phyloP scores from a whole-genome alignment of 2,797 vertebrate genomes.

The Silurus lanzhouensis region DNA sequence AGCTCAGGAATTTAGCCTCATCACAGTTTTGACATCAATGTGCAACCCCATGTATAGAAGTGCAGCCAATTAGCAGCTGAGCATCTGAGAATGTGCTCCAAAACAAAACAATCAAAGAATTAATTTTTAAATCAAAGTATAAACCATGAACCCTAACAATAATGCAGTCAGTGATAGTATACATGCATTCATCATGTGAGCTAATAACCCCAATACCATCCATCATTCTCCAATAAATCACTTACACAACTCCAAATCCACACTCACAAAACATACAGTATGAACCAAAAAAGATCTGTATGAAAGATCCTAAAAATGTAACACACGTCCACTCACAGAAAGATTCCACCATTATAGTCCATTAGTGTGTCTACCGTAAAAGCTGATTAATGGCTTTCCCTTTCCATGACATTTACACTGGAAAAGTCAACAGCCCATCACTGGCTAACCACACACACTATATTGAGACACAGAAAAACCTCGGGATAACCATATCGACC shows the following conservation, averaged over 20 bases:
- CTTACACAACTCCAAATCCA: background rate
- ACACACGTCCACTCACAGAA: slow-evolving; percentile 10
- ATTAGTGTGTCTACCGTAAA: slow-evolving; percentile 28
- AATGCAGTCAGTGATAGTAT: slow-evolving; percentile 19
- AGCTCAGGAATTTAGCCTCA: background rate
- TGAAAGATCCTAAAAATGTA: background rate
- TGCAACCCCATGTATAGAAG: background rate
- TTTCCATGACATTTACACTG: slow-evolving; percentile 49
- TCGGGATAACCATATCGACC: slow-evolving; percentile 18
- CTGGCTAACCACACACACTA: slow-evolving; percentile 10
- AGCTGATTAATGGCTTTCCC: slow-evolving; percentile 22
- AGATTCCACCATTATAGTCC: slow-evolving; percentile 33
- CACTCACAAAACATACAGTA: slow-evolving; percentile 10
- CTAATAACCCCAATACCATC: slow-evolving; percentile 18
- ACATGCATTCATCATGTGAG: background rate
- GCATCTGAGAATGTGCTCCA: background rate
- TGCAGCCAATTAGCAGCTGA: background rate
- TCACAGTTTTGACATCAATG: slow-evolving; percentile 5
- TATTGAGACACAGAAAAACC: background rate
- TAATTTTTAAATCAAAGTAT: slow-evolving; percentile 8
- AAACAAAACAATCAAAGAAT: slow-evolving; percentile 1
- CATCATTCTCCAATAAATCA: background rate
- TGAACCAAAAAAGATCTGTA: background rate
- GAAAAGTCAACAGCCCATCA: slow-evolving; percentile 38
- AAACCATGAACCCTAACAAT: background rate